Percentiles rank a stretch among this genome's conserved stretches.
These are phyloP conservation scores for Epinephelus fuscoguttatus DNA, from an alignment of 2,113 vertebrate species.

Conservation along the genomic window DNA sequence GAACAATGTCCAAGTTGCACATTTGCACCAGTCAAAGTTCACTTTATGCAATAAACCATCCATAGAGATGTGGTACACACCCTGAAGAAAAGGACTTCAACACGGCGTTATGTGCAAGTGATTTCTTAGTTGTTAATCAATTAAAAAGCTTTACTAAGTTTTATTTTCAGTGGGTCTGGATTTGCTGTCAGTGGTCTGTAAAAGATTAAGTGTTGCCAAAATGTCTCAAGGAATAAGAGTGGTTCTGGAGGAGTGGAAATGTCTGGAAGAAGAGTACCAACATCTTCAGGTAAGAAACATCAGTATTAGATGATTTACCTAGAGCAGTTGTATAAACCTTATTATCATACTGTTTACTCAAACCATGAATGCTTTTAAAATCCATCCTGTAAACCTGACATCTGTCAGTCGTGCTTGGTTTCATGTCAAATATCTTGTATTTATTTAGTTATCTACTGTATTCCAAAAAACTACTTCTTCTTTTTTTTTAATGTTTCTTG, in stretches of 20 bases:
- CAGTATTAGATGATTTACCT: not conserved
- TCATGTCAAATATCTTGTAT: not conserved
- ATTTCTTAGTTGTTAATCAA: constrained; percentile 23
- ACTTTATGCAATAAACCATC: constrained; percentile 69
- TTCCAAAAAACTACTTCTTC: not conserved
- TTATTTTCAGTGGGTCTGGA: not conserved
- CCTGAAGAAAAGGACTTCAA: constrained; percentile 28
- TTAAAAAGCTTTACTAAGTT: not conserved
- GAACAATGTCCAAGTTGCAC: constrained; percentile 63
- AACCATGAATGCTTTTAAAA: not conserved
- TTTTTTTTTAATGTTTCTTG: not conserved
- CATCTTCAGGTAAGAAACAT: constrained; percentile 87
- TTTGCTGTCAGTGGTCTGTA: not conserved
- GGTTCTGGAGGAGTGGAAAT: constrained; percentile 88
- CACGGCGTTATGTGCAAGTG: constrained; percentile 10
- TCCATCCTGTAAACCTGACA: not conserved
- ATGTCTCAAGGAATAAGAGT: constrained; percentile 69
- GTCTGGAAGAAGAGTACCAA: constrained; percentile 89
- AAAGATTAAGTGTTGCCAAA: constrained; percentile 8
- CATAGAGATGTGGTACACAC: constrained; percentile 53
- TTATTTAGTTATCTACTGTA: not conserved
- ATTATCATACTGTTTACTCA: not conserved
- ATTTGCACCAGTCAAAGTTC: constrained; percentile 78
- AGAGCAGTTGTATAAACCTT: not conserved
- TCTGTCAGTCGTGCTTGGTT: not conserved